phyloP scores from a whole-genome alignment of 2,888 invertebrate genomes.

The Agonopterix arenella region DNA sequence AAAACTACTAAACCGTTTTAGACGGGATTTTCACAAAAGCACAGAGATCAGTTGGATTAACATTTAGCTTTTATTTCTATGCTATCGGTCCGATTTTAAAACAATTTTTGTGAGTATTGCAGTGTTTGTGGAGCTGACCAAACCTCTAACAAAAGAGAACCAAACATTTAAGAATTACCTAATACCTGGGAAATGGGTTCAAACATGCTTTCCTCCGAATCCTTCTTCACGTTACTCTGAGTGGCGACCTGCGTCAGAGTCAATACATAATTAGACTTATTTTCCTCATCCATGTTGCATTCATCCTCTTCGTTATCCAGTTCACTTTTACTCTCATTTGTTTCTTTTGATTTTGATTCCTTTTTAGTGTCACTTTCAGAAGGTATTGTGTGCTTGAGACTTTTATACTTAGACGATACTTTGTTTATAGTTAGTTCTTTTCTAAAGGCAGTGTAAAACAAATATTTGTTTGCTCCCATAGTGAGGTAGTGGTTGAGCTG shows the following conservation, averaged over 20 bases:
- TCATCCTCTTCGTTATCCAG: constrained; percentile 27
- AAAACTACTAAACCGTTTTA: too few relatives aligned
- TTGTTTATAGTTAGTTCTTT: constrained; percentile 76
- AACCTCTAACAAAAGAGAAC: too few relatives aligned
- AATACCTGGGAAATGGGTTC: constrained; percentile 80
- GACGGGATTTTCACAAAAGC: too few relatives aligned
- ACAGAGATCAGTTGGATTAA: too few relatives aligned
- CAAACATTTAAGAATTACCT: background rate
- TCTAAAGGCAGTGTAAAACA: constrained; percentile 79
- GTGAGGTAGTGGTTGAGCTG: constrained; percentile 85
- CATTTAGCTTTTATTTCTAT: too few relatives aligned
- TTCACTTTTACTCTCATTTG: constrained; percentile 17
- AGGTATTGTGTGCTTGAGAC: constrained; percentile 33
- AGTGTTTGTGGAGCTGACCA: too few relatives aligned
- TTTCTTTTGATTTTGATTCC: constrained; percentile 19
- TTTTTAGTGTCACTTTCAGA: constrained; percentile 20
- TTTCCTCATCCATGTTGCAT: constrained; percentile 54
- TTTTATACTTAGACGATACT: constrained; percentile 70
- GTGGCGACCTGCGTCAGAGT: constrained; percentile 79
- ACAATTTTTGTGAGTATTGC: too few relatives aligned
- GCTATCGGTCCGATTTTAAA: too few relatives aligned
- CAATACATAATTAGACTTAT: constrained; percentile 81
- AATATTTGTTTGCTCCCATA: constrained; percentile 79
- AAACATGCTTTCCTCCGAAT: constrained; percentile 62
- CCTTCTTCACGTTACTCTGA: constrained; percentile 33